Conservation (phyloP, 2,888 invertebrate genomes). For the Mycalesis mineus region DNA sequence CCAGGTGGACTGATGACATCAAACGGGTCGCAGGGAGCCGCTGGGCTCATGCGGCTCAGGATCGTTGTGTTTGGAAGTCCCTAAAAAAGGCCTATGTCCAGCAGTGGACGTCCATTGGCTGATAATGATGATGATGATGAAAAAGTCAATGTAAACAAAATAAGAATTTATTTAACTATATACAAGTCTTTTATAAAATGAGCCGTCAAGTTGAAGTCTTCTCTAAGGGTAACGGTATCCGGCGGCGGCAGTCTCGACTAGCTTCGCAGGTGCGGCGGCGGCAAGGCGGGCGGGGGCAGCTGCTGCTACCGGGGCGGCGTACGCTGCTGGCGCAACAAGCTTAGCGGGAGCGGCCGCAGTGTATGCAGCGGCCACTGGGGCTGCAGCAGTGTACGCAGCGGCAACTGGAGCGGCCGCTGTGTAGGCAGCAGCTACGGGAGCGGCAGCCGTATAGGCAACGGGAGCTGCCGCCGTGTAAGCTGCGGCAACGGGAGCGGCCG, state of each 20-base stretch:
- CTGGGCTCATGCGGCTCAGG: too few relatives aligned
- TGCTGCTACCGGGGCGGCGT: constrained; percentile 44
- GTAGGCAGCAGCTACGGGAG: constrained; percentile 27
- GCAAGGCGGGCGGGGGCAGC: constrained; percentile 35
- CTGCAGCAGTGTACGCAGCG: constrained; percentile 19
- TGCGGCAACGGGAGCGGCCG: constrained; percentile 25
- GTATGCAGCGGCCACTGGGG: constrained; percentile 22
- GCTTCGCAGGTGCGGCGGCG: constrained; percentile 80
- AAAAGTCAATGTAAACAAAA: constrained; percentile 18
- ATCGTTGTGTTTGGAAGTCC: too few relatives aligned
- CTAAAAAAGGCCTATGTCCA: too few relatives aligned
- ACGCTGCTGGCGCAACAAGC: constrained; percentile 35
- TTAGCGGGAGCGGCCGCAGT: constrained; percentile 30
- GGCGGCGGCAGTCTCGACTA: constrained; percentile 72
- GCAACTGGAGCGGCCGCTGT: constrained; percentile 28
- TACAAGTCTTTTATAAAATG: constrained; percentile 59
- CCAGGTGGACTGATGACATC: too few relatives aligned
- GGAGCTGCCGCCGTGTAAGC: constrained; percentile 35
- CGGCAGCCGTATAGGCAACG: constrained; percentile 36
- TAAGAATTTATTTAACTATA: constrained; percentile 44
- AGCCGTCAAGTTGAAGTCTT: constrained; percentile 44
- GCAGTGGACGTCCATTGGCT: too few relatives aligned
- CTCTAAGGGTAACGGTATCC: constrained; percentile 65
- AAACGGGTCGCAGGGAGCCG: too few relatives aligned
- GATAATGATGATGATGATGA: neutral